Evolutionary conservation across 2,113 vertebrate genomes (phyloP).

Genomic region (Paracanthobrama guichenoti): DNA sequence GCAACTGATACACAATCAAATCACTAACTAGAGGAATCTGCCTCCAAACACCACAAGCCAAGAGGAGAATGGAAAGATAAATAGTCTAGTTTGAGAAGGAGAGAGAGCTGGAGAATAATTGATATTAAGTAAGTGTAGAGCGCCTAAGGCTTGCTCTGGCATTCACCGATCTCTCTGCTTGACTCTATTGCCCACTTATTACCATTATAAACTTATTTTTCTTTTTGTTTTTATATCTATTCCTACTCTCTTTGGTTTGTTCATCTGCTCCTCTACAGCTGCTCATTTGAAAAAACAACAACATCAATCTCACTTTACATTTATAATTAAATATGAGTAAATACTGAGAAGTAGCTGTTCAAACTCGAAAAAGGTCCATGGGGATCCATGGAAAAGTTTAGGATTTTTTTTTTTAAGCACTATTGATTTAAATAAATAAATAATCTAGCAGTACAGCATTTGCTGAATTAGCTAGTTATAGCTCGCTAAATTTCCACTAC

Average conservation of each 20-base stretch:
- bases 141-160: constrained; percentile 14
- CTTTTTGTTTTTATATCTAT: background rate
- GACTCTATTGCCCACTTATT: constrained; percentile 4
- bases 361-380: background rate
- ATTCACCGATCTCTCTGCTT: constrained; percentile 19
- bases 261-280: constrained; percentile 15
- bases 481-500: too few species aligned
- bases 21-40: constrained; percentile 6
- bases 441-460: too few species aligned
- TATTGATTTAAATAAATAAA: too few species aligned
- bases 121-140: constrained; percentile 8
- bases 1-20: constrained; percentile 11
- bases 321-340: background rate
- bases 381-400: too few species aligned
- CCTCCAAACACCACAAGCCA: background rate
- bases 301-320: background rate
- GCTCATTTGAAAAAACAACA: background rate
- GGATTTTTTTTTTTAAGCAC: too few species aligned
- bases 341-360: background rate
- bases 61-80: background rate
- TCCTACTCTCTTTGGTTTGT: background rate
- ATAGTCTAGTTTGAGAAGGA: background rate
- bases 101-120: constrained; percentile 10
- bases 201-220: background rate
- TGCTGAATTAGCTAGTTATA: too few species aligned